Percentiles rank a stretch among this genome's conserved stretches.
phyloP scores from a whole-genome alignment of 2,797 vertebrate species.

The Oceanodroma leucorhoa region DNA sequence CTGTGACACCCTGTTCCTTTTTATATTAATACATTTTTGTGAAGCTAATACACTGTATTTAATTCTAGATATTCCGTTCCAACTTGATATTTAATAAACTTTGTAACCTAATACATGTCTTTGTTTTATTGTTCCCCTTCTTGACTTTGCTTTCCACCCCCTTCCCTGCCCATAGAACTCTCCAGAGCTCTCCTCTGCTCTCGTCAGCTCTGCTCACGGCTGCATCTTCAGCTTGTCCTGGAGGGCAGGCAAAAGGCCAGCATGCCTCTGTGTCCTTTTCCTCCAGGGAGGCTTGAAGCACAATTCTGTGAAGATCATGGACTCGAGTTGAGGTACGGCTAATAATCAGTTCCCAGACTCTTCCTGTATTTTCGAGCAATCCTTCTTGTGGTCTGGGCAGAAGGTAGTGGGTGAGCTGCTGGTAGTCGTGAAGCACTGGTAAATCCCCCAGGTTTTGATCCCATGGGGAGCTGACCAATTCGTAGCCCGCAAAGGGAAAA shows the following conservation, averaged over 20 bases:
- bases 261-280: rapidly evolving
- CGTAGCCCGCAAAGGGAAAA: background rate
- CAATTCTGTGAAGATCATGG: rapidly evolving
- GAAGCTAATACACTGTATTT: background rate
- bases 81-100: slow-evolving; percentile 38
- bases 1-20: background rate
- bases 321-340: background rate
- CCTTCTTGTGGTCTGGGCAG: background rate
- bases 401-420: background rate
- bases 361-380: background rate
- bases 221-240: background rate
- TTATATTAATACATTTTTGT: background rate
- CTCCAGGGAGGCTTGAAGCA: background rate
- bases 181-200: background rate
- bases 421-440: background rate
- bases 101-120: background rate
- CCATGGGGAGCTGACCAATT: background rate
- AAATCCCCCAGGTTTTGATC: background rate
- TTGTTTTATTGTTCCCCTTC: background rate
- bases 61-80: background rate
- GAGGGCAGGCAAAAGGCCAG: background rate
- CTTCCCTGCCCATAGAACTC: background rate
- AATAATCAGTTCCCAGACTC: background rate
- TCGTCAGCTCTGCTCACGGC: background rate
- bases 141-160: background rate